A percentile compares a stretch with the other conserved stretches of the same genome.
phyloP scores from a whole-genome alignment of 2,797 vertebrate genomes.

The Cynopterus sphinx region DNA sequence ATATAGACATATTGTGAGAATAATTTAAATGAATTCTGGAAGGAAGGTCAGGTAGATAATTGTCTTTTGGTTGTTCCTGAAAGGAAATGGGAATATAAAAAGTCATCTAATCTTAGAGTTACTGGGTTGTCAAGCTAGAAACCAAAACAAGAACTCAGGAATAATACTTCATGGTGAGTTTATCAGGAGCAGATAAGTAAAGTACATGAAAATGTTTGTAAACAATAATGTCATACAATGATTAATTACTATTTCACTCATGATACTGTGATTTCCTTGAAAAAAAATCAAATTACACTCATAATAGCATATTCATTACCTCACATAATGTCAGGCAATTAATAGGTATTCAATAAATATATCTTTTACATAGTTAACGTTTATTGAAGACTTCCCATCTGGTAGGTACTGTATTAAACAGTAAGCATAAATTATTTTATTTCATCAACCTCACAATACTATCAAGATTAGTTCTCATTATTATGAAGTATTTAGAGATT shows the following conservation, averaged over 20 bases:
- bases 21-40: neutral
- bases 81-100: neutral
- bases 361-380: neutral
- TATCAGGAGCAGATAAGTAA: neutral
- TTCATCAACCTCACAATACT: neutral
- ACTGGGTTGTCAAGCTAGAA: neutral
- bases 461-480: neutral
- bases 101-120: neutral
- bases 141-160: neutral
- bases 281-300: neutral
- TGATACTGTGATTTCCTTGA: neutral
- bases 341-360: conserved; percentile 36
- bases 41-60: neutral
- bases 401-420: neutral
- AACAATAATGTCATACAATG: neutral
- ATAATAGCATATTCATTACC: neutral
- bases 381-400: conserved; percentile 22
- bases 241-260: neutral
- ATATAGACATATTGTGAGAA: neutral
- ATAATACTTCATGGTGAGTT: neutral
- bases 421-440: neutral
- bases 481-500: neutral
- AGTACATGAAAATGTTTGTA: neutral
- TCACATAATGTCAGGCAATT: neutral
- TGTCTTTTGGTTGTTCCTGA: neutral